Base-by-base conservation (phyloP, 1,140 invertebrate species). In the Tribolium madens region DNA sequence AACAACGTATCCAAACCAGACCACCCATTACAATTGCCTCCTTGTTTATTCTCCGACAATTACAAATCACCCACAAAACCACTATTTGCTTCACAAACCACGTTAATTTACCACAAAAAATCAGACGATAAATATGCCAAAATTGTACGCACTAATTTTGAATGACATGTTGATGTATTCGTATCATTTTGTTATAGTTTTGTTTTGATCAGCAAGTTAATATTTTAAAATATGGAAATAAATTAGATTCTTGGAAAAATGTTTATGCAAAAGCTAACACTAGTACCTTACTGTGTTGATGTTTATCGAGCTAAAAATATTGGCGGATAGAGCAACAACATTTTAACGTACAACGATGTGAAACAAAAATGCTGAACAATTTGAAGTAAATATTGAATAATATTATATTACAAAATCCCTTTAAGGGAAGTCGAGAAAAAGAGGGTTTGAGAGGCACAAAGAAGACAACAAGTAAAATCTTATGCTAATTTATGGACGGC, bases 1-100 rank as follows among this genome's bases (percentile, higher is more conserved):
- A 64, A 64, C 57, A 64, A 64, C 26, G 57, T 64, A 64, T 64
- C 57, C 18, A 64, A 64, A 64, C 57, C 57, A 64, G 57, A 33
- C 57, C 14, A 15, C 10, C 21, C 57, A 12, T 64, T 26, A 9
- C 21, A 31, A 64, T 31, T 12, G 14, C 21, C 57, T 26, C n/a
- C 26, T 12, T 64, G n/a, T 64, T 64, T 64, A 64, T 64, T 21
- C 21, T 18, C 18, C 26, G 26, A 64, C 21, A 64, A 64, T 64
- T 64, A 18, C 57, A 64, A 64, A 64, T 64, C 17, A 64, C 26
- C 21, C 14, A n/a, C 7, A 64, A 33, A 64, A 21, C 9, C n/a
- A 18, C 17, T 7, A 21, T 57, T 57, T 57, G n/a, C 14, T 4
- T 4, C 1, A 26, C 18, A n/a, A 57, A 26, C 52, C 52, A 57